Percentiles rank a stretch among this genome's conserved stretches.
Conservation (phyloP, 2,888 invertebrate species). For the Nomada hirtipes region DNA sequence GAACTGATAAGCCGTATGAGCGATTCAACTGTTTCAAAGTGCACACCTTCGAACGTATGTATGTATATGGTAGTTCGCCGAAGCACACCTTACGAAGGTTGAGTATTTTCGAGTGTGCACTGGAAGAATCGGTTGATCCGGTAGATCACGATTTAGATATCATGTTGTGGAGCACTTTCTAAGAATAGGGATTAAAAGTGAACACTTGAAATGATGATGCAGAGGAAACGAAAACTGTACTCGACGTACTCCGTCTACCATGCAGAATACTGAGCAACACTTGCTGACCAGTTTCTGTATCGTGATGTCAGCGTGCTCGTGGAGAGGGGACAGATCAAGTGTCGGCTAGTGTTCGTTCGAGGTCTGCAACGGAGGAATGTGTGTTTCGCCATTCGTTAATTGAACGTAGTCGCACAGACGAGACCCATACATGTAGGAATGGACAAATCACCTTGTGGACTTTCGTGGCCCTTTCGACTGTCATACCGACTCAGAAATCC, state of each 20-base stretch:
- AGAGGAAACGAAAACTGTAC: slow-evolving; percentile 36
- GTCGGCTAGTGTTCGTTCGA: slow-evolving; percentile 26
- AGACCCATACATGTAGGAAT: too few species aligned
- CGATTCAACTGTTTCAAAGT: neutral
- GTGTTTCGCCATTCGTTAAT: slow-evolving; percentile 7
- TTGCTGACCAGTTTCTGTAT: slow-evolving; percentile 61
- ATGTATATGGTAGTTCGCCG: neutral
- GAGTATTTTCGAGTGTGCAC: neutral
- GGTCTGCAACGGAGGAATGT: slow-evolving; percentile 4
- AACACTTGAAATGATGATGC: slow-evolving; percentile 13
- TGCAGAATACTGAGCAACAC: slow-evolving; percentile 56
- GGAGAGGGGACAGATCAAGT: slow-evolving; percentile 58
- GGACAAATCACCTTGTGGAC: too few species aligned
- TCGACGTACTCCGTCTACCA: slow-evolving; percentile 42
- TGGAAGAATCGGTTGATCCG: neutral
- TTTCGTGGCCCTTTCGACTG: too few species aligned
- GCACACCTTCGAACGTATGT: neutral
- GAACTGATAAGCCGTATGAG: too few species aligned
- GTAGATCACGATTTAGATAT: neutral
- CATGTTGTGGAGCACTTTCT: slow-evolving; percentile 4
- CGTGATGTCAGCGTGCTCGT: slow-evolving; percentile 56
- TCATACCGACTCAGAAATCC: too few species aligned
- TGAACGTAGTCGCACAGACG: neutral
- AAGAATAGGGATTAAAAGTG: neutral
- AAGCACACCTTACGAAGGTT: neutral